Conservation (phyloP, 2,113 vertebrate genomes). For the Lathamus discolor region DNA sequence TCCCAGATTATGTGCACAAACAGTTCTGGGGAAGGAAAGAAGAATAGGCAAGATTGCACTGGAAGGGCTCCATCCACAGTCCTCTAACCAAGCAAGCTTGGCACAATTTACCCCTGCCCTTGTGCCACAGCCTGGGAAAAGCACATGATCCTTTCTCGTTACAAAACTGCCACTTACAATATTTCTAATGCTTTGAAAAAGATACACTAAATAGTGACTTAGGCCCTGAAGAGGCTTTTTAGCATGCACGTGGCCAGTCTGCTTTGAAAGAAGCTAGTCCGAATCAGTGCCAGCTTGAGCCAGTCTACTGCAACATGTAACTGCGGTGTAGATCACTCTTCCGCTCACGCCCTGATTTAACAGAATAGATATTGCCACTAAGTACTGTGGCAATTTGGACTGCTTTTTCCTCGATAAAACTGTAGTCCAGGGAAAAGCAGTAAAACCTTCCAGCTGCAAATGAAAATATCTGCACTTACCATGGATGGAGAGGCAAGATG, state of each 20-base stretch:
- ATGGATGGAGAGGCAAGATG: background rate
- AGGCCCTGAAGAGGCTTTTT: background rate
- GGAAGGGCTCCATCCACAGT: background rate
- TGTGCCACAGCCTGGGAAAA: background rate
- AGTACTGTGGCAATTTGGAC: background rate
- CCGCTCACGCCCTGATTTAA: background rate
- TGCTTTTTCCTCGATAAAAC: background rate
- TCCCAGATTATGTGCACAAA: background rate
- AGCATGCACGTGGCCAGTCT: background rate
- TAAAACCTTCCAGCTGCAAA: background rate
- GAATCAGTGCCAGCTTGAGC: fast-evolving
- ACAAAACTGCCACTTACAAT: fast-evolving
- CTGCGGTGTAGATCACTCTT: background rate
- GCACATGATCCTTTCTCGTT: background rate
- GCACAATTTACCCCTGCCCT: background rate
- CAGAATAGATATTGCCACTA: background rate
- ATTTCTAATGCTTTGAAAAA: background rate
- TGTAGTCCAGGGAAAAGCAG: background rate
- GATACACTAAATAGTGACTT: background rate
- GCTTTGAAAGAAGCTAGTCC: background rate
- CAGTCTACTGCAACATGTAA: background rate
- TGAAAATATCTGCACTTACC: background rate
- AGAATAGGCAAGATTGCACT: background rate
- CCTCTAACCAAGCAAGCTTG: background rate
- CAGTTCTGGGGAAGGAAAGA: background rate